Evolutionary conservation across 2,888 invertebrate genomes (phyloP).

Genomic region (Kryphioiulus occultus): DNA sequence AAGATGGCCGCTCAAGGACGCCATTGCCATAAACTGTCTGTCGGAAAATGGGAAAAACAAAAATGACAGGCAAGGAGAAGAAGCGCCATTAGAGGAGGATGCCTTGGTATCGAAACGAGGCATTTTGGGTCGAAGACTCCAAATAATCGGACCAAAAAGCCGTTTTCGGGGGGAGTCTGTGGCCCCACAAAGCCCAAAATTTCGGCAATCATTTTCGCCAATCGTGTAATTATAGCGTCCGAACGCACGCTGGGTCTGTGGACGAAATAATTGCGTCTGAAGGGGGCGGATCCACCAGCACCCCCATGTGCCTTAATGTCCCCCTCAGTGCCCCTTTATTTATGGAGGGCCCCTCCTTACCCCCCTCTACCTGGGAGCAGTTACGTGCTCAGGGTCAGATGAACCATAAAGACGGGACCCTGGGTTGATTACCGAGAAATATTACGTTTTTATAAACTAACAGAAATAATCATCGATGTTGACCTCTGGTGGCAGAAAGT

Average conservation of each 20-base stretch:
- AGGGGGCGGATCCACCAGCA: slow-evolving; percentile 16
- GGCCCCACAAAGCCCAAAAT: no score
- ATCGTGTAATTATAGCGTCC: neutral
- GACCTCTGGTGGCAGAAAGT: neutral
- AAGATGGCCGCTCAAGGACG: slow-evolving; percentile 25
- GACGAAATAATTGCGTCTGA: slow-evolving; percentile 29
- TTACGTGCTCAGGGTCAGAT: slow-evolving; percentile 19
- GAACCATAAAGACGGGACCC: slow-evolving; percentile 1
- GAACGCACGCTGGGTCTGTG: neutral
- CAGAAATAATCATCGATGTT: neutral
- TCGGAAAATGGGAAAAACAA: neutral
- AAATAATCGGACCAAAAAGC: neutral
- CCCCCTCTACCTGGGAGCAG: neutral
- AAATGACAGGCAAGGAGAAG: neutral
- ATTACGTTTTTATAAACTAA: neutral
- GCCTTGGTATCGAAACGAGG: neutral
- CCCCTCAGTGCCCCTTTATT: slow-evolving; percentile 14
- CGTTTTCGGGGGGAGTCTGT: neutral
- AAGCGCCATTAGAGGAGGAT: neutral
- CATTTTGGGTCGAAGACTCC: neutral
- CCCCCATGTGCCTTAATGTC: no score
- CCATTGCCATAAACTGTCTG: slow-evolving; percentile 22
- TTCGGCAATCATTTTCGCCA: neutral
- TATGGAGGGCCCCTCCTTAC: neutral
- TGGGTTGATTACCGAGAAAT: neutral